A percentile compares a stretch with the other conserved stretches of the same genome.
Evolutionary conservation across 1,140 invertebrate species (phyloP).

Genomic region (Dinoponera quadriceps): DNA sequence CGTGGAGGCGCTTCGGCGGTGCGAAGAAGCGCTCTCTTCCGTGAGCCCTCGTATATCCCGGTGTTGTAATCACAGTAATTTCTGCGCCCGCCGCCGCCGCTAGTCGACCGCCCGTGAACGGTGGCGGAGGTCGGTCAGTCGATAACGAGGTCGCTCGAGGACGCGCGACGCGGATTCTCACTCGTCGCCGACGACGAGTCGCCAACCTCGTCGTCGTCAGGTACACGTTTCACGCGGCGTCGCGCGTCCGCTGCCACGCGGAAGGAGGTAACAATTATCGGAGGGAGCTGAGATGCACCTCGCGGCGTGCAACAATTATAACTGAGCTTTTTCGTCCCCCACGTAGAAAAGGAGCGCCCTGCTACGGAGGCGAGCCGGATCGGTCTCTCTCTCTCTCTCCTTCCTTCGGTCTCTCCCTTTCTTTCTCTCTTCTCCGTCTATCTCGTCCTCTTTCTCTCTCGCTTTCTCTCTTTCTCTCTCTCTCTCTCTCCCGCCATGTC

Average conservation of each 20-base stretch:
- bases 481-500: not conserved
- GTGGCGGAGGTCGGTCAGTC: slow-evolving; percentile 58
- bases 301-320: slow-evolving; percentile 85
- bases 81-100: slow-evolving; percentile 44
- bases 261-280: slow-evolving; percentile 69
- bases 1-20: slow-evolving; percentile 3
- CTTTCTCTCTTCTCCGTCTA: slow-evolving; percentile 19
- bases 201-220: not conserved
- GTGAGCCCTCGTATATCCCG: slow-evolving; percentile 67
- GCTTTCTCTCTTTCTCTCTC: not conserved
- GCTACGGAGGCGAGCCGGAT: slow-evolving; percentile 78
- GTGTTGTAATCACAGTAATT: slow-evolving; percentile 71
- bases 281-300: slow-evolving; percentile 72
- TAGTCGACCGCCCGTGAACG: slow-evolving; percentile 44
- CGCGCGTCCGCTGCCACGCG: slow-evolving; percentile 42
- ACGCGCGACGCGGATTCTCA: slow-evolving; percentile 54
- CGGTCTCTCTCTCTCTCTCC: slow-evolving; percentile 45
- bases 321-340: slow-evolving; percentile 85
- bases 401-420: slow-evolving; percentile 4
- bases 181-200: slow-evolving; percentile 6
- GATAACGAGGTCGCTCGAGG: slow-evolving; percentile 70
- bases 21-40: slow-evolving; percentile 40
- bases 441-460: slow-evolving; percentile 9
- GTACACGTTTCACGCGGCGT: slow-evolving; percentile 23
- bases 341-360: slow-evolving; percentile 65